Base-by-base conservation (phyloP, 2,797 vertebrate genomes). In the Antrozous pallidus region DNA sequence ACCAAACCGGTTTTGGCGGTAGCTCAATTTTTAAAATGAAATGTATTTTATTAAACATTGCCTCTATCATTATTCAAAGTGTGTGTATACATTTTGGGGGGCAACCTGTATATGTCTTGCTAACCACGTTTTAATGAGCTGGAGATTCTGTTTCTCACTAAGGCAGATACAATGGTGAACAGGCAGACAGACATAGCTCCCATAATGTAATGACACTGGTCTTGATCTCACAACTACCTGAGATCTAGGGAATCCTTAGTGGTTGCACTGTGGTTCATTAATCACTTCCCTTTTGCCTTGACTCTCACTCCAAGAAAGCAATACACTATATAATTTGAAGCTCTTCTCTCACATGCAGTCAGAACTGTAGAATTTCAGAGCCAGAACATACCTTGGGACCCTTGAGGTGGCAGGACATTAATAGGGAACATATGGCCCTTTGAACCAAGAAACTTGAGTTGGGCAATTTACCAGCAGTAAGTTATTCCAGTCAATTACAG, bases 301-400 rank as follows among this genome's bases (percentile, higher is more conserved):
- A 90, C 24, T 92, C 11, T 84, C 61, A 42, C 14, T 90, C 38
- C 0, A 1, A 79, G 49, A 88, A 85, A 80, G 40, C 73, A 88
- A 67, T 16, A 16, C 24, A 40, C 33, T 87, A 28, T 17, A 58
- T 47, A 85, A 61, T 24, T 78, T 88, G 61, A 90, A 94, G n/a
- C 14, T 80, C 13, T 91, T n/a, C 17, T 86, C 51, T 85, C 70
- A 56, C 6, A 70, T 33, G 40, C 26, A 70, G 38, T 90, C 11
- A 77, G 58, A 49, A 45, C 40, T 81, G 75, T 47, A 90, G 40
- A 84, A 85, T 91, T 86, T 85, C 69, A 89, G 78, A 84, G 47
- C 69, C 78, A 85, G 74, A 75, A 77, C 26, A 54, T 77, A 75
- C 16, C n/a, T 84, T 20, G 58, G 54, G 65, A 71, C 17, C 18